A percentile compares a stretch with the other conserved stretches of the same genome.
phyloP scores from a whole-genome alignment of 1,140 invertebrate species.

The Meloidogyne hapla region DNA sequence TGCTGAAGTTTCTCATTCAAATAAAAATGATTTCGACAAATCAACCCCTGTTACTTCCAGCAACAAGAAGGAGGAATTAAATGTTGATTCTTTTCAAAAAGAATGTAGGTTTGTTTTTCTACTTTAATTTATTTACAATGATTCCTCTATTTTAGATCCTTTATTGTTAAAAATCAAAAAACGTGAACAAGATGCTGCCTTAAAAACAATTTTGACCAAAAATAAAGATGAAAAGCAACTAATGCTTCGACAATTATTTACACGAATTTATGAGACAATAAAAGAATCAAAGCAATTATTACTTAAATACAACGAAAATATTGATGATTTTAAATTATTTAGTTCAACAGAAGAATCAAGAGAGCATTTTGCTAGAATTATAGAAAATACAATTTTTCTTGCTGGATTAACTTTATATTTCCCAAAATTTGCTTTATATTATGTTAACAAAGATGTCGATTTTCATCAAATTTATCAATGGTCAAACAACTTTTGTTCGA shows the following conservation, averaged over 20 bases:
- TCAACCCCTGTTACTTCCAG: neutral
- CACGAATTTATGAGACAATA: neutral
- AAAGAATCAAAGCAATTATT: neutral
- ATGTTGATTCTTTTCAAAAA: neutral
- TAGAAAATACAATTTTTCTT: conserved; percentile 21
- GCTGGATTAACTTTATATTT: conserved; percentile 19
- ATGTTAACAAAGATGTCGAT: conserved; percentile 17
- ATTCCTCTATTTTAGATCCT: neutral
- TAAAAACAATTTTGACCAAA: neutral
- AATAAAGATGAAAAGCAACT: neutral
- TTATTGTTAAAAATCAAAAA: neutral
- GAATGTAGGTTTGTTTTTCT: conserved; percentile 1
- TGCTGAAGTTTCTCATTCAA: neutral
- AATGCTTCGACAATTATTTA: conserved; percentile 8
- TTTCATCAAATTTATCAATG: conserved; percentile 16
- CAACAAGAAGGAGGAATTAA: neutral
- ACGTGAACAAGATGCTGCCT: neutral
- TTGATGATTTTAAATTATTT: neutral
- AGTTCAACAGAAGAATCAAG: neutral
- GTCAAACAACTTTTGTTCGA: conserved; percentile 12
- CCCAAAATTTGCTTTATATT: neutral
- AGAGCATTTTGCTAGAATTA: neutral
- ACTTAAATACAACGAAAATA: neutral
- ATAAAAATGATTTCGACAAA: neutral
- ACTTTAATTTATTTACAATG: too few species aligned